These are phyloP conservation scores for Macrotrachela quadricornifera DNA, from an alignment of 1,140 invertebrate genomes.

Conservation along the genomic window DNA sequence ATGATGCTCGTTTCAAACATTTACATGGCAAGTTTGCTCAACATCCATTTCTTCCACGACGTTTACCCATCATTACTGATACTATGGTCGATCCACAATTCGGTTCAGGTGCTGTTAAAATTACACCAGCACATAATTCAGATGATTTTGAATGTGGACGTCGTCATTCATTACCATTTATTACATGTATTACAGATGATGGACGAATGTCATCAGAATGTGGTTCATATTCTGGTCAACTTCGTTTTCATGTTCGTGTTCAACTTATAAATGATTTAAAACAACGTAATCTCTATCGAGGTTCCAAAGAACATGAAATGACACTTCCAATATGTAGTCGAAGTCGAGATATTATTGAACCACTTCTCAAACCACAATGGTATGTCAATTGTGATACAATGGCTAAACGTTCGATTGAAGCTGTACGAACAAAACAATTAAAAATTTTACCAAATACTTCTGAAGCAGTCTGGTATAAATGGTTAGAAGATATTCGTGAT, in stretches of 20 bases:
- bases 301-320: constrained; percentile 75
- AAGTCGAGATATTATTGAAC: constrained; percentile 92
- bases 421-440: constrained; percentile 57
- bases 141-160: constrained; percentile 94
- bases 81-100: constrained; percentile 76
- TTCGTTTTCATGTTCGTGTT: constrained; percentile 71
- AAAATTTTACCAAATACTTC: constrained; percentile 79
- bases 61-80: constrained; percentile 66
- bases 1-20: constrained; percentile 43
- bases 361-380: constrained; percentile 91
- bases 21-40: constrained; percentile 58
- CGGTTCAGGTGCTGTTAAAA: constrained; percentile 94
- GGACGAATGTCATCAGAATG: constrained; percentile 64
- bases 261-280: constrained; percentile 57
- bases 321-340: constrained; percentile 81
- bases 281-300: constrained; percentile 52
- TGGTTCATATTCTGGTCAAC: constrained; percentile 70
- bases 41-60: constrained; percentile 59
- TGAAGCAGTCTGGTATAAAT: constrained; percentile 75
- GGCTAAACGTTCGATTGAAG: constrained; percentile 38
- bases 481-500: constrained; percentile 72
- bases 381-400: constrained; percentile 42
- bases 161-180: constrained; percentile 64
- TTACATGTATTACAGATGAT: constrained; percentile 75
- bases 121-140: constrained; percentile 87